Percentiles rank a stretch among this genome's conserved stretches.
Conservation (phyloP, 2,113 vertebrate species). For the Misgurnus anguillicaudatus region DNA sequence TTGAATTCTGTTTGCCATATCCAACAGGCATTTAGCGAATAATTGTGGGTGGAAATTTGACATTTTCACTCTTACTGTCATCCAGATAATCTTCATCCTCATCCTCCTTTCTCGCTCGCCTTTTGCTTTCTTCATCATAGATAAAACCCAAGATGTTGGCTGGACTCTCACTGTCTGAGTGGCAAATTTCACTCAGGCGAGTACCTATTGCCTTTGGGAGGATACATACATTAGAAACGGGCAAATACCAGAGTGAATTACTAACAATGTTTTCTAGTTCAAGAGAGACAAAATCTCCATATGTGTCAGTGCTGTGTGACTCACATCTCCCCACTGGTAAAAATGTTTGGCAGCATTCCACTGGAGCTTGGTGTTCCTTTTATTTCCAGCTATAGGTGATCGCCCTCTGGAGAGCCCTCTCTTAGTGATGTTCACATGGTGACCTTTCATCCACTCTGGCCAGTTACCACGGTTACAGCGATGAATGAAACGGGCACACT, state of each 20-base stretch:
- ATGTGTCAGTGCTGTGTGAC: conserved; percentile 54
- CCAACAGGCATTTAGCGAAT: too few species aligned
- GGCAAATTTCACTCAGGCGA: conserved; percentile 92
- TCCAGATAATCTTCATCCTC: conserved; percentile 99
- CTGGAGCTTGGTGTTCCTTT: conserved; percentile 96
- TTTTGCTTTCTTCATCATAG: conserved; percentile 96
- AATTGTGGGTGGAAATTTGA: not conserved
- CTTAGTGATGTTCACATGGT: conserved; percentile 96
- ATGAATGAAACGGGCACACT: conserved; percentile 95
- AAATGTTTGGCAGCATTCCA: conserved; percentile 98
- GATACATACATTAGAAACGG: conserved; percentile 23
- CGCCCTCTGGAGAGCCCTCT: conserved; percentile 92
- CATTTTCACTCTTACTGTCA: conserved; percentile 89
- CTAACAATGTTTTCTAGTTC: not conserved
- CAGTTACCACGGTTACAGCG: conserved; percentile 98
- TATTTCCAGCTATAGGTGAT: conserved; percentile 93
- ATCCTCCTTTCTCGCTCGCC: conserved; percentile 92
- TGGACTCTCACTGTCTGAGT: conserved; percentile 93
- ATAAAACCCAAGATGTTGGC: conserved; percentile 95
- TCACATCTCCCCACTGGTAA: conserved; percentile 98
- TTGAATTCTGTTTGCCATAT: too few species aligned
- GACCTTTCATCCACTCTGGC: conserved; percentile 99
- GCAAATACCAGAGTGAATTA: not conserved
- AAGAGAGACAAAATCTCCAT: not conserved
- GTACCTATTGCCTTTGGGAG: conserved; percentile 86